Base-by-base conservation (phyloP, 2,888 invertebrate species). In the Calliopum simillimum region DNA sequence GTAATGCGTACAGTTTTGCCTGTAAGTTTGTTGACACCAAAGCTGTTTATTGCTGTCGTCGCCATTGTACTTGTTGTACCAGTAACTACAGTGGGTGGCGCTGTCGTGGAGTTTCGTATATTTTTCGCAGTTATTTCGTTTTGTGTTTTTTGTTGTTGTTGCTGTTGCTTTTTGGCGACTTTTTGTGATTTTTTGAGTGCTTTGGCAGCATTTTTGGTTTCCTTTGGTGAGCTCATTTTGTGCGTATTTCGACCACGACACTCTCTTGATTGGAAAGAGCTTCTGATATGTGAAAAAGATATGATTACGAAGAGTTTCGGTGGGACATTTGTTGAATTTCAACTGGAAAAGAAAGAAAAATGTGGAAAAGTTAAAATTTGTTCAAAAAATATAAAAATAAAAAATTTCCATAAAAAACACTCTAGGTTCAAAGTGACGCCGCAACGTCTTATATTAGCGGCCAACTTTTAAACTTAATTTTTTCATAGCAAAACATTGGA, bases 121-220 rank as follows among this genome's bases (percentile, higher is more conserved):
- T 78, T 90, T 89, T 79, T 89, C 19, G 47, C 41, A 14, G 23
- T 71, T 86, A 61, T 90, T 81, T 81, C 90, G 90, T 58, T 87
- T 53, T 75, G 73, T n/a, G 74, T 62, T 23, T 75, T 76, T 14
- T 74, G 80, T 21, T 77, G 77, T 59, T 79, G 72, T 49, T 74
- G 72, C 53, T 78, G 80, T 70, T 82, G 82, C 70, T 79, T 81
- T 71, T 80, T 83, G 68, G 75, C 78, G 58, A 79, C 75, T 73
- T 80, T 86, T 71, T 87, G 81, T 71, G 84, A 86, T 80, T 88
- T 87, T 79, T 85, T 87, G 65, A 88, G 86, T 69, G 85, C 86
- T 83, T 74, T 86, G 81, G 81, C 81, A 79, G 74, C 86, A 73
- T 73, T 87, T 77, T 79, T 79, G 55, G 76, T 73, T 71, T 83